Evolutionary conservation across 2,888 invertebrate genomes (phyloP).

Genomic region (Sphaerophoria rueppellii): DNA sequence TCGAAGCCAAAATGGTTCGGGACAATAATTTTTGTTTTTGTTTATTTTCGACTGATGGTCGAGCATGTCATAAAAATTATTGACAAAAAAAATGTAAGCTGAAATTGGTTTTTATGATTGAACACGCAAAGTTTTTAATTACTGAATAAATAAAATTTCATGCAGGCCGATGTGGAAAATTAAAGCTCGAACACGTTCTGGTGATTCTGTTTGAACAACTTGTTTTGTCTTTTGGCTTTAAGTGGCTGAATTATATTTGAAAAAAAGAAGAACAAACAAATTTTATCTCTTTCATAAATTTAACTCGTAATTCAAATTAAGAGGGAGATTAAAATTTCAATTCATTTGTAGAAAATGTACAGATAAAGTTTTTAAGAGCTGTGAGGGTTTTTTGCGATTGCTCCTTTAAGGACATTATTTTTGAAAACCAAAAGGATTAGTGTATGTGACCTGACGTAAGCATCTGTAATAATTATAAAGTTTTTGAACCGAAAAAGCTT

Average conservation of each 20-base stretch:
- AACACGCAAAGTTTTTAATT: constrained; percentile 16
- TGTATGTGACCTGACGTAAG: too few species aligned
- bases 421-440: too few species aligned
- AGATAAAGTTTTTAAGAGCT: too few species aligned
- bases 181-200: constrained; percentile 12
- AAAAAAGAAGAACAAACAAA: neutral
- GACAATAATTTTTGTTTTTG: neutral
- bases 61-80: neutral
- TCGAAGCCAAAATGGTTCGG: neutral
- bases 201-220: neutral
- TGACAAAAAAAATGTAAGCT: neutral
- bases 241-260: neutral
- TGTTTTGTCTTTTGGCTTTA: neutral
- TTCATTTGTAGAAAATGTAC: too few species aligned
- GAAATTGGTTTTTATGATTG: constrained; percentile 9
- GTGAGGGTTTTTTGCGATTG: too few species aligned
- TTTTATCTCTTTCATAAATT: too few species aligned
- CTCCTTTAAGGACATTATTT: too few species aligned
- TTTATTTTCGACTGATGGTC: neutral
- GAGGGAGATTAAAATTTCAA: too few species aligned
- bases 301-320: too few species aligned
- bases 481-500: too few species aligned
- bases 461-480: too few species aligned
- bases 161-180: neutral
- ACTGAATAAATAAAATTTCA: neutral